A percentile compares a stretch with the other conserved stretches of the same genome.
Evolutionary conservation across 1,140 invertebrate species (phyloP).

Genomic region (Hydropsyche tenuis): DNA sequence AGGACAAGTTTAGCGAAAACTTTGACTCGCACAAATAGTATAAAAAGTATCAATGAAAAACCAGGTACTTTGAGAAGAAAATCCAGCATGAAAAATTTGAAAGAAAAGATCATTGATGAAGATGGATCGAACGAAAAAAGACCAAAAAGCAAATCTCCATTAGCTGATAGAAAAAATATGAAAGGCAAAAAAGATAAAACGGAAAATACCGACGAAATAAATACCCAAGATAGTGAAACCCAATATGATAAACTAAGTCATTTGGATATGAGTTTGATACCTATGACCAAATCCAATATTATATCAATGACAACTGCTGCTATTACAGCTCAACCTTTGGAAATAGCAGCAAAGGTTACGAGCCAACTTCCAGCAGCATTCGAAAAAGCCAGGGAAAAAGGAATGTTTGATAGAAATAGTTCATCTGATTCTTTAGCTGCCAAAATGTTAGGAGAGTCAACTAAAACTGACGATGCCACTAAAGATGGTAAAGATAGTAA

Average conservation of each 20-base stretch:
- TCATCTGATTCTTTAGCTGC: slow-evolving; percentile 59
- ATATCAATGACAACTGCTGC: slow-evolving; percentile 64
- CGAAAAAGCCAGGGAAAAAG: slow-evolving; percentile 62
- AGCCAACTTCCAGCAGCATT: slow-evolving; percentile 60
- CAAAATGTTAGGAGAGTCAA: slow-evolving; percentile 53
- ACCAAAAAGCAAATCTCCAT: slow-evolving; percentile 27
- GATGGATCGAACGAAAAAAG: slow-evolving; percentile 41
- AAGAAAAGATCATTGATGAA: slow-evolving; percentile 50
- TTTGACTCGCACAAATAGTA: slow-evolving; percentile 59
- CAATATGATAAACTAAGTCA: slow-evolving; percentile 56
- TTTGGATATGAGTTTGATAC: slow-evolving; percentile 54
- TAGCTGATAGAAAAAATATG: slow-evolving; percentile 41
- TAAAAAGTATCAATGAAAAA: slow-evolving; percentile 56
- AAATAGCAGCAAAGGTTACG: slow-evolving; percentile 61
- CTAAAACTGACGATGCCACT: slow-evolving; percentile 55
- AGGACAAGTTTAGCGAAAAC: slow-evolving; percentile 52
- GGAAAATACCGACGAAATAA: too few species aligned
- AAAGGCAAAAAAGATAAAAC: slow-evolving; percentile 43
- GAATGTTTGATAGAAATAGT: slow-evolving; percentile 59
- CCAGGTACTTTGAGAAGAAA: slow-evolving; percentile 55
- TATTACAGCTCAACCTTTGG: slow-evolving; percentile 61
- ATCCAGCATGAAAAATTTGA: slow-evolving; percentile 56
- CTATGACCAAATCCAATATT: slow-evolving; percentile 60
- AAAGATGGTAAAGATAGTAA: too few species aligned
- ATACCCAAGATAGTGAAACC: slow-evolving; percentile 59